Evolutionary conservation across 2,888 invertebrate genomes (phyloP).

Genomic region (Camptogramma bilineatum): DNA sequence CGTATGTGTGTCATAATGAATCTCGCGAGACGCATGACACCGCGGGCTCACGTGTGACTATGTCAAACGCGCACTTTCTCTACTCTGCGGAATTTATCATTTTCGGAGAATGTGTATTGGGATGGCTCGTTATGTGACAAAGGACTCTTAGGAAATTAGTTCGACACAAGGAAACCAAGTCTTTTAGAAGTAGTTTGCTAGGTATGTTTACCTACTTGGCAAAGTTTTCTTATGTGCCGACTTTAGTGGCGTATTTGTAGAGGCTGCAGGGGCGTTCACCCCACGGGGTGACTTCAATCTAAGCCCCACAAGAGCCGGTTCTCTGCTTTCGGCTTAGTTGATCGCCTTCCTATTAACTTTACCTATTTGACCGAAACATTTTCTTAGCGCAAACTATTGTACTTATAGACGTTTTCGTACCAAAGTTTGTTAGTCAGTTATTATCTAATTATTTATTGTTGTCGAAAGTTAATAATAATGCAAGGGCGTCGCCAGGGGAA

Average conservation of each 20-base stretch:
- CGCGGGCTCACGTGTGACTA: conserved; percentile 54
- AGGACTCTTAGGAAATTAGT: conserved; percentile 35
- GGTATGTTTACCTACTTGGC: conserved; percentile 55
- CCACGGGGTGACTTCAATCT: conserved; percentile 49
- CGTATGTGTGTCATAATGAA: conserved; percentile 54
- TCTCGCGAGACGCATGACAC: conserved; percentile 53
- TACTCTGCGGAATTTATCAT: conserved; percentile 48
- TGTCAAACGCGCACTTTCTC: conserved; percentile 68
- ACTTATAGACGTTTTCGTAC: no score
- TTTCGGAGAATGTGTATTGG: conserved; percentile 40
- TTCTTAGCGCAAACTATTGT: conserved; percentile 22
- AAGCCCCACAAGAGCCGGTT: conserved; percentile 53
- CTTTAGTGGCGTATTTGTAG: conserved; percentile 60
- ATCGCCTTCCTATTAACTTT: conserved; percentile 55
- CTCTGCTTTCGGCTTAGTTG: conserved; percentile 54
- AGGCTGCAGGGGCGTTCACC: conserved; percentile 56
- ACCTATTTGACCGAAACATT: conserved; percentile 46
- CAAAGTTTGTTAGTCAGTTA: background rate
- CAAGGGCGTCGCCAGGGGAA: no score
- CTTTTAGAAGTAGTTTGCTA: conserved; percentile 51
- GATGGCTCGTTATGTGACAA: conserved; percentile 26
- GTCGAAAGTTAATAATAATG: background rate
- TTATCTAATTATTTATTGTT: background rate
- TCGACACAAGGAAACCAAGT: conserved; percentile 31
- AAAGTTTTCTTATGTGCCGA: conserved; percentile 62